Percentiles rank a stretch among this genome's conserved stretches.
Conservation (phyloP, 2,888 invertebrate genomes). For the Polietes domitor region DNA sequence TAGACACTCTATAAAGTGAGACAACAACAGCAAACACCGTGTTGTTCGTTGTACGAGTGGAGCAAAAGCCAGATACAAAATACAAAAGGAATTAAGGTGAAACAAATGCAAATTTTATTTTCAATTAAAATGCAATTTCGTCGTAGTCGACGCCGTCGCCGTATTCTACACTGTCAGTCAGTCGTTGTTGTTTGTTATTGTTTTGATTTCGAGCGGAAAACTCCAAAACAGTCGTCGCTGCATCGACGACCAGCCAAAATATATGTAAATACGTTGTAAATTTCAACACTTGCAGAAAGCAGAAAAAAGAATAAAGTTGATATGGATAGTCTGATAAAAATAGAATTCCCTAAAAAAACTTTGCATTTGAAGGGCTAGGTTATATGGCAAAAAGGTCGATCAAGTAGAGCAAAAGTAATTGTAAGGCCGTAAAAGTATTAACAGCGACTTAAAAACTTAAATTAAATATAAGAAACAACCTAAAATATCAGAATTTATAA, state of each 20-base stretch:
- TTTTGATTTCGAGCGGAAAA: constrained; percentile 10
- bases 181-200: neutral
- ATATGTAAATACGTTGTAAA: no score
- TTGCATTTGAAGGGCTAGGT: no score
- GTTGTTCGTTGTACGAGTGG: neutral
- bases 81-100: constrained; percentile 18
- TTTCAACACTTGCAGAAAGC: no score
- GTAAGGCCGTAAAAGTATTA: no score
- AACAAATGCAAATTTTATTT: constrained; percentile 39
- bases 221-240: neutral
- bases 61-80: neutral
- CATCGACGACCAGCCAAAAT: neutral
- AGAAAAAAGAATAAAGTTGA: no score
- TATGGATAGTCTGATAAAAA: no score
- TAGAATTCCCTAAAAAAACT: no score
- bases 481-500: no score
- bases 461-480: no score
- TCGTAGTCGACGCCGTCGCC: neutral
- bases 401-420: no score
- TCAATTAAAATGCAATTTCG: constrained; percentile 34
- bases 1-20: constrained; percentile 21
- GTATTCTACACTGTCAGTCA: neutral
- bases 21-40: neutral
- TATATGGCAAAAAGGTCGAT: no score
- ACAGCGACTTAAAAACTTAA: no score